These are phyloP conservation scores for Aleiodes testaceus DNA, from an alignment of 2,888 invertebrate genomes.

Conservation along the genomic window DNA sequence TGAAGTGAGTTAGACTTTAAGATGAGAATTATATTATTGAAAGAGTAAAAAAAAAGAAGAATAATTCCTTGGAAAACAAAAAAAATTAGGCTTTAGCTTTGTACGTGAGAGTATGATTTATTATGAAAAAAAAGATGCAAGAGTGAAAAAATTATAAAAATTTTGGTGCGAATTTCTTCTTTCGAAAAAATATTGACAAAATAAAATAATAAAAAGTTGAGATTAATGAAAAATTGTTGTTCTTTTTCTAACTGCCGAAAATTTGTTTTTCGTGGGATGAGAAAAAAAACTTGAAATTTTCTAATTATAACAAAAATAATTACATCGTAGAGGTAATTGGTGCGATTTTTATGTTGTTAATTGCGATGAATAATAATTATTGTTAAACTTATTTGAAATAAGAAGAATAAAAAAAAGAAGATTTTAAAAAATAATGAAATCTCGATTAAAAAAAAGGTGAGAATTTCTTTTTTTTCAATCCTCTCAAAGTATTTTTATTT, in stretches of 20 bases:
- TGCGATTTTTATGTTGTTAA: slow-evolving; percentile 61
- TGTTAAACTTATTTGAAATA: not conserved
- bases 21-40: slow-evolving; percentile 33
- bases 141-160: slow-evolving; percentile 35
- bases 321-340: slow-evolving; percentile 57
- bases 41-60: slow-evolving; percentile 18
- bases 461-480: no score
- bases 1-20: slow-evolving; percentile 50
- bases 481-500: no score
- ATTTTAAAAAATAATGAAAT: not conserved
- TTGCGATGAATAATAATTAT: slow-evolving; percentile 22
- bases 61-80: slow-evolving; percentile 35
- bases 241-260: slow-evolving; percentile 62
- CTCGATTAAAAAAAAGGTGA: not conserved
- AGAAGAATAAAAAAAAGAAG: not conserved
- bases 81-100: slow-evolving; percentile 66
- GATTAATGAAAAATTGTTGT: slow-evolving; percentile 35
- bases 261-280: not conserved
- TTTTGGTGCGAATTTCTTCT: slow-evolving; percentile 24
- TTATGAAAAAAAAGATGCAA: slow-evolving; percentile 32
- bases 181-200: slow-evolving; percentile 11
- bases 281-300: not conserved
- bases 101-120: slow-evolving; percentile 55
- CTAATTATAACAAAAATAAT: slow-evolving; percentile 48
- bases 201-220: slow-evolving; percentile 28